phyloP scores from a whole-genome alignment of 2,888 invertebrate genomes.

The Clitarchus hookeri region DNA sequence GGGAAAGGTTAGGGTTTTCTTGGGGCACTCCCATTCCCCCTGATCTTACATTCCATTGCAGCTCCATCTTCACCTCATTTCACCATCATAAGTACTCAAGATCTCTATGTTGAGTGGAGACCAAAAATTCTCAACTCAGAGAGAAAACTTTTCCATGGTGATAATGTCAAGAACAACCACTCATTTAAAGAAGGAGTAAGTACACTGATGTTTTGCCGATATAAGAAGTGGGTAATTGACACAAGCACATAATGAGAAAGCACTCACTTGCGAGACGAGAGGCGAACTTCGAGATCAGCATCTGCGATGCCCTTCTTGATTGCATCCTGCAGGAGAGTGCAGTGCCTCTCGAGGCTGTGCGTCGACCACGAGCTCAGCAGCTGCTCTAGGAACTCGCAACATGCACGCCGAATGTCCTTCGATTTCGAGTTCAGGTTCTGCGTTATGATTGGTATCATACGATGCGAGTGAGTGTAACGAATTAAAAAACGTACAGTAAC shows the following conservation, averaged over 20 bases:
- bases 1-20: too few relatives aligned
- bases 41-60: too few relatives aligned
- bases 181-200: too few relatives aligned
- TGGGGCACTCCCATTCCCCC: too few relatives aligned
- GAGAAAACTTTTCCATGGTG: too few relatives aligned
- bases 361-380: conserved; percentile 89
- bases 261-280: conserved; percentile 76
- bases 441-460: conserved; percentile 79
- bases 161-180: too few relatives aligned
- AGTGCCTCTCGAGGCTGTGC: conserved; percentile 79
- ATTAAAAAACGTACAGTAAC: conserved; percentile 89
- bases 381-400: conserved; percentile 82
- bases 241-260: background rate
- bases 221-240: too few relatives aligned
- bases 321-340: conserved; percentile 76
- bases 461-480: conserved; percentile 77
- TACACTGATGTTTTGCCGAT: too few relatives aligned
- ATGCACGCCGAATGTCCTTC: conserved; percentile 81
- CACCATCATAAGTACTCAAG: too few relatives aligned
- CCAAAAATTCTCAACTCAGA: too few relatives aligned
- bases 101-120: too few relatives aligned
- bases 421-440: conserved; percentile 83
- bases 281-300: conserved; percentile 89
- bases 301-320: conserved; percentile 87
- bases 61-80: too few relatives aligned